Evolutionary conservation across 1,140 invertebrate genomes (phyloP).

Genomic region (Rhizoglyphus robini): DNA sequence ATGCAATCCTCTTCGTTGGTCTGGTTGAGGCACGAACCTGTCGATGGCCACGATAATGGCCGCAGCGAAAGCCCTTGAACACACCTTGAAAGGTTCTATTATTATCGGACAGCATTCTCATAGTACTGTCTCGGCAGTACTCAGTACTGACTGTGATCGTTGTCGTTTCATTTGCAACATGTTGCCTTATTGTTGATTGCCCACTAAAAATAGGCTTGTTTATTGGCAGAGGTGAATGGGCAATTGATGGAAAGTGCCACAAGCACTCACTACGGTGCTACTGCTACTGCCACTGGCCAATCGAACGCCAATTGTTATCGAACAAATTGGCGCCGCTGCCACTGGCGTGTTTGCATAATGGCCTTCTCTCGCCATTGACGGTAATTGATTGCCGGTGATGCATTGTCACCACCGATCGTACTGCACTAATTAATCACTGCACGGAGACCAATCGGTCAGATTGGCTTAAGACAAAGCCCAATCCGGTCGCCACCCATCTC

Average conservation of each 20-base stretch:
- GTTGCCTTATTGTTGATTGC: neutral
- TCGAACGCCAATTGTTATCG: neutral
- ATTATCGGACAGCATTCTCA: neutral
- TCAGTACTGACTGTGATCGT: neutral
- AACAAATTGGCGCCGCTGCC: neutral
- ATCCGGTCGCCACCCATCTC: neutral
- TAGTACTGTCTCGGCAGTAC: neutral
- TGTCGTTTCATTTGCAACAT: slow-evolving; percentile 7
- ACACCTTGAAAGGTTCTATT: slow-evolving; percentile 14
- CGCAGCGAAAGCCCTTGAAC: slow-evolving; percentile 5
- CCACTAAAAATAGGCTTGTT: slow-evolving; percentile 3
- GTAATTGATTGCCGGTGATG: neutral
- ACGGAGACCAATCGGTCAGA: neutral
- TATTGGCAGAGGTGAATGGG: neutral
- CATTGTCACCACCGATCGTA: neutral
- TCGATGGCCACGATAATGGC: slow-evolving; percentile 3
- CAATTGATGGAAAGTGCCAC: slow-evolving; percentile 13
- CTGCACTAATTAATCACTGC: neutral
- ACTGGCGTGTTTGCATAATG: slow-evolving; percentile 4
- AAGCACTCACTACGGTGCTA: neutral
- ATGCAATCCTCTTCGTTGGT: neutral
- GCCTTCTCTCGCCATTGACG: neutral
- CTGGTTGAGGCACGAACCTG: neutral
- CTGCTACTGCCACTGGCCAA: neutral
- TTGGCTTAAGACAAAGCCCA: neutral